These are phyloP conservation scores for Luscinia luscinia DNA, from an alignment of 2,797 vertebrate genomes.

Conservation along the genomic window DNA sequence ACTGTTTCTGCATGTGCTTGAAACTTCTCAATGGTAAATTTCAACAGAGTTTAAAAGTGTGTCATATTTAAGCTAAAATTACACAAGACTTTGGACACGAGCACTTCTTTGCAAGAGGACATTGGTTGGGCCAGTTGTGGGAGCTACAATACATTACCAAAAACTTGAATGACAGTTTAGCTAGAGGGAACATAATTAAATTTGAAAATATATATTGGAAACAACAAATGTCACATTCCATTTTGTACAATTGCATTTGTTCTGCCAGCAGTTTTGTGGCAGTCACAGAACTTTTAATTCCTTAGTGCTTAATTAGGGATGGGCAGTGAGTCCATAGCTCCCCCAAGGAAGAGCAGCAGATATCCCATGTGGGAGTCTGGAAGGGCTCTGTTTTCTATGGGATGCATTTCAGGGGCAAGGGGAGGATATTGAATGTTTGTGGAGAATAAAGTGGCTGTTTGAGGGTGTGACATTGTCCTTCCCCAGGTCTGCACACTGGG, in stretches of 20 bases:
- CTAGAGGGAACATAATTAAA: neutral
- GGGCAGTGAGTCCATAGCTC: neutral
- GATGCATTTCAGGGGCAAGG: too few species aligned
- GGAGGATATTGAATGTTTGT: neutral
- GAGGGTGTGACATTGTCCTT: neutral
- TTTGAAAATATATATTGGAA: neutral
- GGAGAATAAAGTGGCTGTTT: neutral
- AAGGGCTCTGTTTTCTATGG: neutral
- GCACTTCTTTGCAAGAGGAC: neutral
- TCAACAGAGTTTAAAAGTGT: neutral
- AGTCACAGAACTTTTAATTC: neutral
- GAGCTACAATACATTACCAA: neutral
- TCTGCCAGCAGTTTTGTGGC: neutral
- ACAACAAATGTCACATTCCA: neutral
- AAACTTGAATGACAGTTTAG: neutral
- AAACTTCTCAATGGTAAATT: neutral
- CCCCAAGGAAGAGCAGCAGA: neutral
- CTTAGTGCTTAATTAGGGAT: neutral
- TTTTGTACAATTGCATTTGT: neutral
- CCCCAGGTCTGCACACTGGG: neutral
- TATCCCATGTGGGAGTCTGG: accelerated
- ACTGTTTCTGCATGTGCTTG: neutral
- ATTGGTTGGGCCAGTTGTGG: neutral
- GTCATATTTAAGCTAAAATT: neutral
- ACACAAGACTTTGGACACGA: neutral